Evolutionary conservation across 1,140 invertebrate genomes (phyloP).

Genomic region (Euura lappo): DNA sequence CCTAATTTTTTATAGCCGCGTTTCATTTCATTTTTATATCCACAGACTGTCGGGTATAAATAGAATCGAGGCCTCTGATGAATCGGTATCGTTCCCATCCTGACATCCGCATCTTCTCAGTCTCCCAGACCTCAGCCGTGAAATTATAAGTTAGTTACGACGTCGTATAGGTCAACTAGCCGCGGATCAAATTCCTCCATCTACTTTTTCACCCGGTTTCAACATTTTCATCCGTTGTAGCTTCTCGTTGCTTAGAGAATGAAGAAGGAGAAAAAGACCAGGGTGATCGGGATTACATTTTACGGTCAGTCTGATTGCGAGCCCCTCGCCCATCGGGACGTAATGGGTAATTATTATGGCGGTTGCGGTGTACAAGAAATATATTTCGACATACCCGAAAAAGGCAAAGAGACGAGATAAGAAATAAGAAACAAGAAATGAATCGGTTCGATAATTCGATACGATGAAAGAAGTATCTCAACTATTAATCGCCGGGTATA

Average conservation of each 20-base stretch:
- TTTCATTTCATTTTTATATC: too few relatives aligned
- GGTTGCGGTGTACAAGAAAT: neutral
- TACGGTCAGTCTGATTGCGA: neutral
- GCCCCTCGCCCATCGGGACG: neutral
- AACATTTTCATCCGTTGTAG: too few relatives aligned
- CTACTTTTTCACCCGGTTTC: neutral
- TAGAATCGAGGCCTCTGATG: too few relatives aligned
- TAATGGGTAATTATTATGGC: neutral
- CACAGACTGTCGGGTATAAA: too few relatives aligned
- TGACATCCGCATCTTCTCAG: neutral
- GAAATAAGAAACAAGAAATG: neutral
- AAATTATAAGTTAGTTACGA: conserved; percentile 26
- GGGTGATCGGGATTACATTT: neutral
- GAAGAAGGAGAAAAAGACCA: too few relatives aligned
- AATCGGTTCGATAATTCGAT: conserved; percentile 4
- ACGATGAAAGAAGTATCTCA: conserved; percentile 1
- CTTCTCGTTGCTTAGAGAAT: too few relatives aligned
- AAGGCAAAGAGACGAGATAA: neutral
- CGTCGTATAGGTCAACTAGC: conserved; percentile 11
- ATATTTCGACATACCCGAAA: neutral
- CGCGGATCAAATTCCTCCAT: conserved; percentile 4
- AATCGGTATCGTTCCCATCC: neutral
- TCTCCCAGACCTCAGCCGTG: conserved; percentile 13
- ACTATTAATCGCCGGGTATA: neutral
- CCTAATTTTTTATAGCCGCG: too few relatives aligned